Evolutionary conservation across 64 coral and sea anemone species (phyloP).

Genomic region (Actinia equina): DNA sequence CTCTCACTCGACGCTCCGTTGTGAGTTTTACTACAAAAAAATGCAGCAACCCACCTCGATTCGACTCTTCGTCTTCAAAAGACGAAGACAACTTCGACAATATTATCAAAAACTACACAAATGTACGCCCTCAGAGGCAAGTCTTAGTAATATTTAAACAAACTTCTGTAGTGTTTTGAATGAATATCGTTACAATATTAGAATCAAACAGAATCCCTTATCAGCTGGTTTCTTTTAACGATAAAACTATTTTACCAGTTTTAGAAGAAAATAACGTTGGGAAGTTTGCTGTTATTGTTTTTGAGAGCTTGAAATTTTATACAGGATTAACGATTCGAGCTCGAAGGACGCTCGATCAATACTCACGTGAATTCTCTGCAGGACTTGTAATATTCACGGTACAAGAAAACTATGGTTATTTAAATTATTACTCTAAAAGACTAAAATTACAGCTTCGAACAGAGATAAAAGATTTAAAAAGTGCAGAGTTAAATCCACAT

Average conservation of each 20-base stretch:
- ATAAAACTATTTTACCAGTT: conserved; percentile 46
- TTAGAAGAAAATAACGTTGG: conserved; percentile 34
- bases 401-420: conserved; percentile 30
- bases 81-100: neutral
- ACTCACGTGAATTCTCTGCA: conserved; percentile 46
- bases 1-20: neutral
- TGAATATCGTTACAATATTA: conserved; percentile 41
- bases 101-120: neutral
- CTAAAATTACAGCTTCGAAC: conserved; percentile 51
- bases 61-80: neutral
- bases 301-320: conserved; percentile 83
- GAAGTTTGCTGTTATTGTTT: conserved; percentile 58
- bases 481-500: conserved; percentile 64
- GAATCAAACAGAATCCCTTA: conserved; percentile 72
- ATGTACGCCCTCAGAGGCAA: neutral
- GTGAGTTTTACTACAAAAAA: conserved; percentile 22
- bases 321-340: conserved; percentile 16
- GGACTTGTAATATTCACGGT: conserved; percentile 68
- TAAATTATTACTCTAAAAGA: conserved; percentile 19
- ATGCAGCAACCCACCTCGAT: conserved; percentile 23
- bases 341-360: conserved; percentile 34
- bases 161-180: conserved; percentile 49
- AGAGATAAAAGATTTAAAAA: conserved; percentile 42
- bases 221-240: conserved; percentile 56
- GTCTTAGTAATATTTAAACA: conserved; percentile 27